Evolutionary conservation across 1,140 invertebrate genomes (phyloP).

Genomic region (Musca domestica): DNA sequence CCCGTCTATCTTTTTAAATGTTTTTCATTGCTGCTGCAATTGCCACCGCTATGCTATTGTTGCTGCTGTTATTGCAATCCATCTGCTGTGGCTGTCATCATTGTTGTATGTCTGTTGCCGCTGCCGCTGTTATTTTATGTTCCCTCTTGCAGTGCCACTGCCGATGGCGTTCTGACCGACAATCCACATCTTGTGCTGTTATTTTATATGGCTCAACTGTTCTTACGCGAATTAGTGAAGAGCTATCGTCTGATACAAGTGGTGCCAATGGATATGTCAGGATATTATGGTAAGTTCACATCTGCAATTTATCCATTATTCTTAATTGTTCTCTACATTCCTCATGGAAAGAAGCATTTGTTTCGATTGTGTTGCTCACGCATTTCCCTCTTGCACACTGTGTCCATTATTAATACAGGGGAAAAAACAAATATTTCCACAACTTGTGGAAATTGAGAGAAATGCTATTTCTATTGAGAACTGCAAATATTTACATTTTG

Average conservation of each 20-base stretch:
- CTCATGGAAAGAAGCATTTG: not conserved
- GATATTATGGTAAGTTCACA: slow-evolving; percentile 76
- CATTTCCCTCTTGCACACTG: too few species aligned
- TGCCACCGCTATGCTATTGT: too few species aligned
- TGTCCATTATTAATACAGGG: not conserved
- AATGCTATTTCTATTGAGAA: not conserved
- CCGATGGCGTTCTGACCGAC: slow-evolving; percentile 78
- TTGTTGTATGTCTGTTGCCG: slow-evolving; percentile 1
- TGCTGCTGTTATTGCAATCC: too few species aligned
- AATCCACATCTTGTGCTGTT: slow-evolving; percentile 83
- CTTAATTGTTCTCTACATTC: not conserved
- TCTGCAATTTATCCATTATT: not conserved
- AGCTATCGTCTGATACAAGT: slow-evolving; percentile 82
- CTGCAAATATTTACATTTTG: too few species aligned
- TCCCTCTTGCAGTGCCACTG: slow-evolving; percentile 65
- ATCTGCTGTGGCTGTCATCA: too few species aligned
- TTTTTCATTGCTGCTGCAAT: too few species aligned
- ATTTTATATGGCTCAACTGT: slow-evolving; percentile 83
- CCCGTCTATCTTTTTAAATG: too few species aligned
- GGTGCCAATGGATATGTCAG: slow-evolving; percentile 87
- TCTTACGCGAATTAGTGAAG: slow-evolving; percentile 81
- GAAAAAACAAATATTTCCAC: not conserved
- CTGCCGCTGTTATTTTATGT: slow-evolving; percentile 16
- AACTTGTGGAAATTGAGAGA: not conserved
- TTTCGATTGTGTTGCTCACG: not conserved